phyloP scores from a whole-genome alignment of 2,113 vertebrate genomes.

The Xenotilapia caudafasciata region DNA sequence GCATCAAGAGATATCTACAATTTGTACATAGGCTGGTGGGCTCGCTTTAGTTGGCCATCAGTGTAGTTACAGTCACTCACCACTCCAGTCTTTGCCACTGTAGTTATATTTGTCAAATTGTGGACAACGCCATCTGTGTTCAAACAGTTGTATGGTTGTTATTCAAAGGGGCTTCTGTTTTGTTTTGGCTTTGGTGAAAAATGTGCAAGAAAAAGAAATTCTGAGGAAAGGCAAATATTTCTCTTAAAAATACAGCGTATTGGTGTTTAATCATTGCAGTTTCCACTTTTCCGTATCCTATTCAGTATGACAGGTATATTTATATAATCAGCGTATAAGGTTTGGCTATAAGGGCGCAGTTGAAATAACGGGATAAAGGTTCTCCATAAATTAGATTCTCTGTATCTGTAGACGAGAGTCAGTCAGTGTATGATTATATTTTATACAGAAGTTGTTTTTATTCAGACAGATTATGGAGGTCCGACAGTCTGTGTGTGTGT shows the following conservation, averaged over 20 bases:
- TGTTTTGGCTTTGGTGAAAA: slow-evolving; percentile 2
- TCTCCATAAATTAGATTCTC: background rate
- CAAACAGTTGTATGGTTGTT: background rate
- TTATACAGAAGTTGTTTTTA: background rate
- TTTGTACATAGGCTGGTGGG: slow-evolving; percentile 24
- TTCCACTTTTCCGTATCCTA: background rate
- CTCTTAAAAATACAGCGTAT: background rate
- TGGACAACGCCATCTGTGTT: slow-evolving; percentile 1
- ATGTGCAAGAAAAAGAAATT: background rate
- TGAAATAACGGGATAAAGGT: background rate
- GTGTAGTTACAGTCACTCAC: slow-evolving; percentile 33
- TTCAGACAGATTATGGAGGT: background rate
- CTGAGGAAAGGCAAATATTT: background rate
- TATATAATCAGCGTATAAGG: background rate
- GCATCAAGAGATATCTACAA: slow-evolving; percentile 41
- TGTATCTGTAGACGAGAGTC: background rate
- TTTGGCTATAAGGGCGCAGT: background rate
- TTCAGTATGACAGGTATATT: background rate
- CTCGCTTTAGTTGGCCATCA: slow-evolving; percentile 19
- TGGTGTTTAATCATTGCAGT: background rate
- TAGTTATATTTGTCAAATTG: slow-evolving; percentile 21
- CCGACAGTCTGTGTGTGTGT: background rate
- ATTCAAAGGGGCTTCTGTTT: slow-evolving; percentile 23
- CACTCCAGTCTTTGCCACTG: slow-evolving; percentile 31
- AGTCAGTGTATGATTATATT: background rate